Conservation (phyloP, 2,113 vertebrate genomes). For the Mesembrinibis cayennensis region DNA sequence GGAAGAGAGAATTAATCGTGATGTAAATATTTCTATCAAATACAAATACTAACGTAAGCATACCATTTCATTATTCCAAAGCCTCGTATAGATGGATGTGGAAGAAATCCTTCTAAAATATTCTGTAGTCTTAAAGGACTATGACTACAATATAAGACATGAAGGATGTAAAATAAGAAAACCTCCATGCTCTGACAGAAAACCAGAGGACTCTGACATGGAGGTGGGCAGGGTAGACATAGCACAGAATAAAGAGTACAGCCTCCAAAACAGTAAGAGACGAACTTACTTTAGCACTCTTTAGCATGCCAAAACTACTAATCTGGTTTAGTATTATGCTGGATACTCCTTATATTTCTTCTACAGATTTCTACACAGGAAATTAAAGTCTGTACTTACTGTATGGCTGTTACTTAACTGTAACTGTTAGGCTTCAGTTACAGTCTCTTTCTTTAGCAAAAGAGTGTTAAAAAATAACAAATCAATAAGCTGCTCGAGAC, state of each 20-base stretch:
- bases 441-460: conserved; percentile 3
- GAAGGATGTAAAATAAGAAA: neutral
- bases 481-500: conserved; percentile 46
- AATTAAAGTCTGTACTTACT: conserved; percentile 66
- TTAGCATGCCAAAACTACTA: conserved; percentile 13
- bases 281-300: neutral
- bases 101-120: neutral
- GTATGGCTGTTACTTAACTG: conserved; percentile 24
- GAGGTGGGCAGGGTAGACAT: neutral
- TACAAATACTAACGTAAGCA: neutral
- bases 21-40: conserved; percentile 11
- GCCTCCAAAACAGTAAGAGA: neutral
- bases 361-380: conserved; percentile 59
- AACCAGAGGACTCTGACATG: neutral
- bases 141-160: neutral
- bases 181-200: neutral
- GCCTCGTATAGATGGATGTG: neutral
- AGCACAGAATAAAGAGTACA: neutral
- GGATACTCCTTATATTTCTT: conserved; percentile 44
- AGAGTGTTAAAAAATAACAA: conserved; percentile 50
- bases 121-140: neutral
- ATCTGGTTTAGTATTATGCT: conserved; percentile 13
- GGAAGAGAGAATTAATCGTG: neutral
- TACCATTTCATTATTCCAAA: neutral
- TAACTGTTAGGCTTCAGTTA: neutral